Base-by-base conservation (phyloP, 2,113 vertebrate species). In the Channa argus region DNA sequence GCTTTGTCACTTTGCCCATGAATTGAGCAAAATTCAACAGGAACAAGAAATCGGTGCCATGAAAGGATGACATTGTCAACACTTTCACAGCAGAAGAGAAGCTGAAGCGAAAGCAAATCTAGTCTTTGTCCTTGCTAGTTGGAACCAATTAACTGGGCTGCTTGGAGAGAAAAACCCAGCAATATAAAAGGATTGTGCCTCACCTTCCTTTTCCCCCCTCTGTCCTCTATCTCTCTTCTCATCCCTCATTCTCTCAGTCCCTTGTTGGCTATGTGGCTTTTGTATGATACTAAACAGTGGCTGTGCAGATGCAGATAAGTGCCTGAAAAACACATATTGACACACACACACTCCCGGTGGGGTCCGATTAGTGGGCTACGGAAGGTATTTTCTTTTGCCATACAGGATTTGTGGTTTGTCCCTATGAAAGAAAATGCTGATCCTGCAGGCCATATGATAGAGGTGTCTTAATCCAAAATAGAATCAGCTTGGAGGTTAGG, bases 301-400 rank as follows among this genome's bases (percentile, higher is more conserved):
- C 77, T 91, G 82, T 79, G 60, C 41, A 24, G 24, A 64, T 91
- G 39, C 56, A 85, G 79, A 89, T 87, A 81, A 89, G 47, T 77
- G 71, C 49, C 45, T 53, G 63, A 56, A 80, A 71, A 83, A 79
- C 60, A 78, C 76, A 77, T 74, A 79, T 6, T 37, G 55, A 73
- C 77, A 86, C 77, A 86, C 77, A 86, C 64, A 65, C 60, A 59
- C 60, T 64, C 82, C 59, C 79, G 75, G 43, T 34, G 45, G 88
- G 68, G 80, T 78, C 83, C 33, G 79, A 86, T 90, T 88, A 85
- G 80, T 61, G 83, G 56, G 67, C 74, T 86, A 50, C 65, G 78
- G 75, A 80, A 82, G 85, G 84, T 80, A 91, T 91, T 91, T 83
- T 89, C 65, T 59, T 69, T 62, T 67, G 64, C 68, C 63, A 74